These are phyloP conservation scores for Loris lydekkerianus DNA, from an alignment of 2,797 vertebrate genomes.

Conservation along the genomic window DNA sequence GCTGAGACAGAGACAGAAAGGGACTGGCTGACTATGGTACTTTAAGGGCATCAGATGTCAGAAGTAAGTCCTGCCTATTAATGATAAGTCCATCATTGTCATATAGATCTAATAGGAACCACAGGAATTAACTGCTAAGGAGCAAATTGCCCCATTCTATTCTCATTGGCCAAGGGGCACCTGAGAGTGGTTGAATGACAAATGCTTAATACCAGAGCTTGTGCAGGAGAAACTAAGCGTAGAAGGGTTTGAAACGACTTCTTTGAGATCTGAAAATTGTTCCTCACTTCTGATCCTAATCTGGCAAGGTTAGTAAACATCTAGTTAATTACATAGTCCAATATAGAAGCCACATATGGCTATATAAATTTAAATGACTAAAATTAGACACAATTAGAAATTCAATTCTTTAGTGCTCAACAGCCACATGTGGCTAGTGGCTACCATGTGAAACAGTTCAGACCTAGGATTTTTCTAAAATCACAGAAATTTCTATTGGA, in stretches of 20 bases:
- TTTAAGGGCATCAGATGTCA: not conserved
- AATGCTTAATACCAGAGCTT: slow-evolving; percentile 27
- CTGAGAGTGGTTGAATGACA: not conserved
- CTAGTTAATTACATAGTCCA: slow-evolving; percentile 1
- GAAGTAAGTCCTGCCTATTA: not conserved
- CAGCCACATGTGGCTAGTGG: not conserved
- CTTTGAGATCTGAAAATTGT: slow-evolving; percentile 28
- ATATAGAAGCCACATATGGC: not conserved
- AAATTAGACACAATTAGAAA: slow-evolving; percentile 60
- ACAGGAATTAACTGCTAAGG: not conserved
- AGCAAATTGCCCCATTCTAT: not conserved
- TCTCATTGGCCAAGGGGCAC: not conserved
- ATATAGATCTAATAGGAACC: slow-evolving; percentile 1
- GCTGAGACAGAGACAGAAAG: not conserved
- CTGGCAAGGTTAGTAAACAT: slow-evolving; percentile 40
- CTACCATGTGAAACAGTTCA: not conserved
- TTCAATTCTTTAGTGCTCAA: slow-evolving; percentile 21
- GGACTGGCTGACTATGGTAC: not conserved
- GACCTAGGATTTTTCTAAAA: not conserved
- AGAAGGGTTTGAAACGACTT: slow-evolving; percentile 20
- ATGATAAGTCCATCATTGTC: not conserved
- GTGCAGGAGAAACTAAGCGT: not conserved
- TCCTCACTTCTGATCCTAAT: slow-evolving; percentile 47
- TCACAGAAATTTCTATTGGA: slow-evolving; percentile 32
- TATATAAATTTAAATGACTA: slow-evolving; percentile 8